Evolutionary conservation across 2,113 vertebrate species (phyloP), one percentile per base, ranked within the genome.

Genomic region (Anguilla japonica): DNA sequence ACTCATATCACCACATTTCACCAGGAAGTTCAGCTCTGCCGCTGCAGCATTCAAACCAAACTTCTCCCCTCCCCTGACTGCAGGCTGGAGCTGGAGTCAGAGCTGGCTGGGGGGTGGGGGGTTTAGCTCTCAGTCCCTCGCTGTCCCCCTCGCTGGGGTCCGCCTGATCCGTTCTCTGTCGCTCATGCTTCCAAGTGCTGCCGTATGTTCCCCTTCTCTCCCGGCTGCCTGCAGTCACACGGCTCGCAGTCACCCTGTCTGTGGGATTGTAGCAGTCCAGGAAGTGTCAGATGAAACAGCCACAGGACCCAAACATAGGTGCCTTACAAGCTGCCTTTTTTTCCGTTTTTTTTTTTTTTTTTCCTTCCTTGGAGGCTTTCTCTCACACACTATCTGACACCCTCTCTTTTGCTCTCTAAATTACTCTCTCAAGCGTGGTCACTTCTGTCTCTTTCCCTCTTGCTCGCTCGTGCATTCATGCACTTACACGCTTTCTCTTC

Each of bases 231-330:
- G 39, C 81, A 63, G 85, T 11, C 40, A 67, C 46, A 50, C 86
- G 87, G 86, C 87, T 87, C 87, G 88, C 83, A 75, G 43, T 78
- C 83, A 71, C 50, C 50, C 85, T 85, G 79, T 89, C 84, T 87
- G 60, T 87, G 67, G 83, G 84, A 87, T 86, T 90, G 86, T 57
- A 87, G 75, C 81, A 90, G 83, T 91, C 89, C 92, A 91, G 92
- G 92, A 92, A 92, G 91, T 92, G 90, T 91, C 88, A 85, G 63
- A 86, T 89, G 84, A 89, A 67, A 83, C 82, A 86, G 82, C 82
- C 4, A 7, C 82, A 90, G 92, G 92, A 92, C 92, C 92, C 88
- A 87, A 75, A 87, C 60, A 57, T 88, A 92, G 92, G 85, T 90
- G 91, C 83, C 92, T 86, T 57, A 78, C 80, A 60, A 89, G 41